Evolutionary conservation across 2,888 invertebrate species (phyloP).

Genomic region (Oithona nana): DNA sequence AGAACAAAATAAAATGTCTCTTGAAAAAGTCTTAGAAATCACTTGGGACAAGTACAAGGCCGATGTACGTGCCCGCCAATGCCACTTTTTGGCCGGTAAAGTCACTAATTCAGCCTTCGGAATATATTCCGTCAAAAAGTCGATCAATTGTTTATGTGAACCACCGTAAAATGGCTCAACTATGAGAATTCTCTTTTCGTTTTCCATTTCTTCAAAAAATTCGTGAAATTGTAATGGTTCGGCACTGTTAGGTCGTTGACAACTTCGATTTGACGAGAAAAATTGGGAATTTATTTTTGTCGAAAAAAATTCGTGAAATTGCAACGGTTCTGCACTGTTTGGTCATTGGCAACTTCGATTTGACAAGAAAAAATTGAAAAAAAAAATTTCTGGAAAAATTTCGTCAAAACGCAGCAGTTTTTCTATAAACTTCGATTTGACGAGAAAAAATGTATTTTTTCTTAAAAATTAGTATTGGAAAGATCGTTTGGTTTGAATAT

Average conservation of each 20-base stretch:
- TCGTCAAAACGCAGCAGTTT: not conserved
- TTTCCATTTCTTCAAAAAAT: no score
- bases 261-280: no score
- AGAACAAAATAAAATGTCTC: constrained; percentile 39
- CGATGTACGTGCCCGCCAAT: constrained; percentile 49
- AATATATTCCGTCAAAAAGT: constrained; percentile 27
- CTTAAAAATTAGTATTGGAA: constrained; percentile 70
- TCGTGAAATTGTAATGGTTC: no score
- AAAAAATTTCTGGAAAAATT: no score
- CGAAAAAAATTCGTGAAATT: no score
- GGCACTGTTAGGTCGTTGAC: no score
- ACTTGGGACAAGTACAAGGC: constrained; percentile 41
- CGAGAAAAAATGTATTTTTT: not conserved
- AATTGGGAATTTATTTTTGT: no score
- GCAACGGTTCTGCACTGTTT: no score
- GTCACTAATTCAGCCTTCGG: not conserved
- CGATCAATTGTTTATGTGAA: constrained; percentile 46
- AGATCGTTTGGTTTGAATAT: constrained; percentile 93
- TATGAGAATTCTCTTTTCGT: constrained; percentile 28
- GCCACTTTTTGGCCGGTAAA: constrained; percentile 52
- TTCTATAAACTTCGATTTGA: not conserved
- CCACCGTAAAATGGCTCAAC: constrained; percentile 53
- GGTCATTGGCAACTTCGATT: no score
- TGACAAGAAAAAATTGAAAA: no score
- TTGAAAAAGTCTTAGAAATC: constrained; percentile 32